These are phyloP conservation scores for Barbus barbus DNA, from an alignment of 2,113 vertebrate genomes.

Conservation along the genomic window DNA sequence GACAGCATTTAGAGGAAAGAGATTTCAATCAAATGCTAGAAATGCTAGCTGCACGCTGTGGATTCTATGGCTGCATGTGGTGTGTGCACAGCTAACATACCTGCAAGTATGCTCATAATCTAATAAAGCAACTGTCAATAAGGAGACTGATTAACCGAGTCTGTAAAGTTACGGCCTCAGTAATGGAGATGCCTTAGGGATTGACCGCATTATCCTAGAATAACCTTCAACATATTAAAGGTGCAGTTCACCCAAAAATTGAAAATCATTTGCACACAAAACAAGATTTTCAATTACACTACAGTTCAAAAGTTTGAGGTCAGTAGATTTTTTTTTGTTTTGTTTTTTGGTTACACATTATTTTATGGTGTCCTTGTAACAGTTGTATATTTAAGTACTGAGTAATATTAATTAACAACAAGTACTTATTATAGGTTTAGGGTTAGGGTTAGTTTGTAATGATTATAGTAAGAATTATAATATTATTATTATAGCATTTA, in stretches of 20 bases:
- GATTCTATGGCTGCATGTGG: slow-evolving; percentile 21
- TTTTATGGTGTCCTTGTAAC: too few species aligned
- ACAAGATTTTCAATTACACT: background rate
- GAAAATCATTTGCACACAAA: background rate
- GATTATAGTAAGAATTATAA: too few species aligned
- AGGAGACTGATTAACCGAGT: slow-evolving; percentile 46
- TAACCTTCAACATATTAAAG: slow-evolving; percentile 66
- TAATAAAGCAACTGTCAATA: slow-evolving; percentile 44
- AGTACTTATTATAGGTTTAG: too few species aligned
- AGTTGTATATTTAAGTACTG: too few species aligned
- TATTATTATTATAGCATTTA: too few species aligned
- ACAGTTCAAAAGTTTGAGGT: background rate
- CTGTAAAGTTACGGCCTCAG: slow-evolving; percentile 43
- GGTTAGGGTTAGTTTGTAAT: too few species aligned
- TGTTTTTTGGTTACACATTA: too few species aligned
- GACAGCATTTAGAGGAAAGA: slow-evolving; percentile 4
- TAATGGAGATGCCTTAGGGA: slow-evolving; percentile 43
- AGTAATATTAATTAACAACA: too few species aligned
- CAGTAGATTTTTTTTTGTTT: background rate
- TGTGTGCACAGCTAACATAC: slow-evolving; percentile 18
- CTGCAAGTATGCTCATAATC: slow-evolving; percentile 45
- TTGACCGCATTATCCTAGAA: slow-evolving; percentile 54
- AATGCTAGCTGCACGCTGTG: background rate
- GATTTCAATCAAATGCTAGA: background rate
- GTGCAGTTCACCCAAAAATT: slow-evolving; percentile 59